Base-by-base conservation (phyloP, 2,113 vertebrate genomes). In the Perccottus glenii region DNA sequence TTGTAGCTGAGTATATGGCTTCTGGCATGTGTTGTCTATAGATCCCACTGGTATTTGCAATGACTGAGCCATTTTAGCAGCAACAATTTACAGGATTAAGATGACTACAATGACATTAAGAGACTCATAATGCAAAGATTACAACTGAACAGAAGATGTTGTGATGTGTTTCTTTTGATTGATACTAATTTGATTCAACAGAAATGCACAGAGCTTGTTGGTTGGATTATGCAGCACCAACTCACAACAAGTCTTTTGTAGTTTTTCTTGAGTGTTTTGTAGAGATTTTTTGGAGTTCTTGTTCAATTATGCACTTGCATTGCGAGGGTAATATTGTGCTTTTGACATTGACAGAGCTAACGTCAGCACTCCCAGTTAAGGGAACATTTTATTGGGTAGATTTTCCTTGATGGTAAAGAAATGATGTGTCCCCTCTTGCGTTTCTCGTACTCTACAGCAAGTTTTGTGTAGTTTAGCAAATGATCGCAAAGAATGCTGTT, bases 1-100 rank as follows among this genome's bases (percentile, higher is more conserved):
- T 51, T 66, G 51, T 32, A 67, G 43, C 14, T 6, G 53, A 69
- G 44, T 66, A 67, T 48, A 70, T 69, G 47, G 43, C 16, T 76
- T 32, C 59, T 67, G 71, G 64, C 70, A 64, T 60, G 48, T 66
- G 45, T 35, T 64, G 32, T 57, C 67, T 5, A 47, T 60, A n/a
- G 61, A 71, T 56, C 36, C 60, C 61, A 38, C 19, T 60, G 50
- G 43, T 38, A 45, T 74, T 78, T 50, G 19, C 42, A 47, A 42
- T 57, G 61, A 76, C 48, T 36, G 48, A 33, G 10, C 2, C 47
- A 40, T 75, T 51, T 64, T 42, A 70, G 5, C 33, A 50, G 73
- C 51, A 57, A 67, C 9, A 73, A 78, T 78, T 60, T 70, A 69
- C 11, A 47, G 49, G 50, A 45, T 52, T 61, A 47, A 66, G 27